Evolutionary conservation across 1,140 invertebrate genomes (phyloP), one percentile per base, ranked within the genome.

Genomic region (Sogatella furcifera): DNA sequence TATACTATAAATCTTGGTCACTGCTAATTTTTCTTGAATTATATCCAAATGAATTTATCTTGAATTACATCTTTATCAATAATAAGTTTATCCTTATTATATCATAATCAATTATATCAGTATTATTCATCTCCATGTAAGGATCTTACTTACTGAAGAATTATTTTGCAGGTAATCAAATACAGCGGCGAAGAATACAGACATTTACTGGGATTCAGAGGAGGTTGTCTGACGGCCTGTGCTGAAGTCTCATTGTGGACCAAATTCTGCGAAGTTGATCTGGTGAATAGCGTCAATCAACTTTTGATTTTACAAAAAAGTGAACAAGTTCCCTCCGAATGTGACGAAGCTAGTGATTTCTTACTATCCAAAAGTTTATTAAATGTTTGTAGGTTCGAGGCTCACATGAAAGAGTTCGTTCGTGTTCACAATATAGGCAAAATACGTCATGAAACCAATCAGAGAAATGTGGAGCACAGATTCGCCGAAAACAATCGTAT

Each of bases 231-330:
- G 1, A 76, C 86, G 62, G 86, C 89, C 10, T 90, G 89, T 65
- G 85, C 88, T 14, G 90, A 95, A 77, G 79, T 84, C 1, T 95
- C 92, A 8, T 77, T 89, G 24, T 96, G 92, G 92, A 95, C 92
- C 0, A 89, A 86, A 67, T 93, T 93, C 70, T 95, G 92, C 78
- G 93, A 97, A 78, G 78, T 69, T 13, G 67, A 67, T 53, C 49
- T 68, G 13, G 46, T 69, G 14, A 9, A 58, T 22, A 52, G 57
- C 52, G 60, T 64, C 38, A 58, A 61, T 15, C 14, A 57, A 19
- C 34, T 66, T 34, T 60, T 66, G 10, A 24, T 21, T 6, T 3
- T 55, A n/a, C 2, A 15, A 41, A 19, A 19, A 49, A 44, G 19
- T 8, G 5, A n/a, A 8, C 4, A 2, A 28, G 2, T 10, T 42